Percentiles rank a stretch among this genome's conserved stretches.
Evolutionary conservation across 2,797 vertebrate species (phyloP).

Genomic region (Helostoma temminkii): DNA sequence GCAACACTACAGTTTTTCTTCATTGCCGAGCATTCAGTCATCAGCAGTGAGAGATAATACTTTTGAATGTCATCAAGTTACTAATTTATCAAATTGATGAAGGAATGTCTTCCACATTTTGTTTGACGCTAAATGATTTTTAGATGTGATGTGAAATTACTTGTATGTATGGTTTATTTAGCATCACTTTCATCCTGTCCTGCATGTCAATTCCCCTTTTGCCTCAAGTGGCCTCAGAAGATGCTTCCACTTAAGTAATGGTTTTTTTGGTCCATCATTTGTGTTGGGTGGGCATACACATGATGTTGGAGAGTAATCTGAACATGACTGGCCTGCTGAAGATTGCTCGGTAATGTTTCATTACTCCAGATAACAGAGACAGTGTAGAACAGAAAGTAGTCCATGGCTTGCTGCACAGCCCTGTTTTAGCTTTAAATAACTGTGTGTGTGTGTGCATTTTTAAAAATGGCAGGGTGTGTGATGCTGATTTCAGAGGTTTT

Average conservation of each 20-base stretch:
- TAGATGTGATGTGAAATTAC: neutral
- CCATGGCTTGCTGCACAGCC: neutral
- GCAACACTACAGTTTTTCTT: slow-evolving; percentile 59
- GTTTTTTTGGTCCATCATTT: slow-evolving; percentile 28
- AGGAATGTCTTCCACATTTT: neutral
- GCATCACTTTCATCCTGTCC: neutral
- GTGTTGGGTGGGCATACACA: slow-evolving; percentile 23
- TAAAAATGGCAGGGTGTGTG: neutral
- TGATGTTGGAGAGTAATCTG: slow-evolving; percentile 35
- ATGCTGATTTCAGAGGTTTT: neutral
- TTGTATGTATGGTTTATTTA: slow-evolving; percentile 5
- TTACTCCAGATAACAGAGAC: slow-evolving; percentile 15
- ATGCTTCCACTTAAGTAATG: neutral
- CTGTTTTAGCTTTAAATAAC: neutral
- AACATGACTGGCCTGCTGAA: slow-evolving; percentile 25
- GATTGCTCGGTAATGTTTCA: slow-evolving; percentile 24
- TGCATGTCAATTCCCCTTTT: neutral
- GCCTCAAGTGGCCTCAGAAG: neutral
- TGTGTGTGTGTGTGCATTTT: neutral
- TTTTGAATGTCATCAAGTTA: slow-evolving; percentile 54
- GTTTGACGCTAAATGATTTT: neutral
- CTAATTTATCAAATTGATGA: slow-evolving; percentile 51
- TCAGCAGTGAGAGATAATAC: slow-evolving; percentile 64
- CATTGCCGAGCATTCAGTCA: slow-evolving; percentile 56
- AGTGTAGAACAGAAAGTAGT: neutral